These are phyloP conservation scores for Nesoenas mayeri DNA, from an alignment of 2,113 vertebrate species.

Conservation along the genomic window DNA sequence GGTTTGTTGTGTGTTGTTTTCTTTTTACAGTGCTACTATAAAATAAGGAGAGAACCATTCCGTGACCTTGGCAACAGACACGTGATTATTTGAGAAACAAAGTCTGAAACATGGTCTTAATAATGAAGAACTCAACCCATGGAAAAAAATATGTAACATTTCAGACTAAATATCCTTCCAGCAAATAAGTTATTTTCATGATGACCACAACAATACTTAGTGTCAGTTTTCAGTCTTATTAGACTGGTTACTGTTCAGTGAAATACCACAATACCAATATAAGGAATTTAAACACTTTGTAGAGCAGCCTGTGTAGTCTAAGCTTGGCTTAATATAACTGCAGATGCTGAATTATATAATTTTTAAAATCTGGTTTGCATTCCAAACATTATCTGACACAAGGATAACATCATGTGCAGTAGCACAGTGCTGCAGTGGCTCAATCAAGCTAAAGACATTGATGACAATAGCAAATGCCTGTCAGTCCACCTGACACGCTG, in stretches of 20 bases:
- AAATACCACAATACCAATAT: neutral
- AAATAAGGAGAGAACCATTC: neutral
- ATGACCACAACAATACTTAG: neutral
- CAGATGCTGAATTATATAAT: neutral
- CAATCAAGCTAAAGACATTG: neutral
- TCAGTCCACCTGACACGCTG: neutral
- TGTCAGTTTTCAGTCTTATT: neutral
- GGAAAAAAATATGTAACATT: neutral
- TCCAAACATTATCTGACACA: neutral
- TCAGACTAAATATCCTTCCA: neutral
- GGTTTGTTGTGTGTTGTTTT: neutral
- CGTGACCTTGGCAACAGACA: slow-evolving; percentile 5
- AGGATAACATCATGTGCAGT: neutral
- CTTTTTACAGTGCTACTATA: neutral
- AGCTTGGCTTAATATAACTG: neutral
- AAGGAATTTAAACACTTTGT: neutral
- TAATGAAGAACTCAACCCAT: neutral
- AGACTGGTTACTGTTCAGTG: neutral
- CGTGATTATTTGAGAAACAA: neutral
- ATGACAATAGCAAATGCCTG: neutral
- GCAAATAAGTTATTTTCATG: neutral
- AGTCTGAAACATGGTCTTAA: slow-evolving; percentile 32
- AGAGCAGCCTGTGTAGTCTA: neutral
- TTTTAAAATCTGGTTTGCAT: neutral
- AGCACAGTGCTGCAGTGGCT: neutral